These are phyloP conservation scores for Sussaba pulchella DNA, from an alignment of 2,888 invertebrate species.

Conservation along the genomic window DNA sequence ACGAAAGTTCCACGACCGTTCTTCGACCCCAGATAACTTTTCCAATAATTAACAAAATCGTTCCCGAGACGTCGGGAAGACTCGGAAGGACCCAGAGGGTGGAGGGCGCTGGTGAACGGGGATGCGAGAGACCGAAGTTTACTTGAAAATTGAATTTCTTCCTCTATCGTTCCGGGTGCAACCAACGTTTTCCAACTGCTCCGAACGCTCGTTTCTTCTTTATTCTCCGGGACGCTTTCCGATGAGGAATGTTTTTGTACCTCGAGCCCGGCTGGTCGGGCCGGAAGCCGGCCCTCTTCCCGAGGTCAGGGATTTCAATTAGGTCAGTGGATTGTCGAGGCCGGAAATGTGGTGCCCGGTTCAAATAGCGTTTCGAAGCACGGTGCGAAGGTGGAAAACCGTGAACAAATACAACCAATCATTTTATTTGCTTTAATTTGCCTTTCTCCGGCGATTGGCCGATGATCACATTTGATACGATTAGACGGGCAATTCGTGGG, in stretches of 20 bases:
- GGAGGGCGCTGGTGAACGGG: conserved; percentile 29
- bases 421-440: conserved; percentile 2
- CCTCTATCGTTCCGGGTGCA: conserved; percentile 36
- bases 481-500: conserved; percentile 22
- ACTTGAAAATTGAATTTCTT: conserved; percentile 70
- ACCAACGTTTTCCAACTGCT: conserved; percentile 52
- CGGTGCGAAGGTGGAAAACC: conserved; percentile 9
- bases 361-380: conserved; percentile 6
- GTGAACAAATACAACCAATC: conserved; percentile 39
- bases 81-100: conserved; percentile 32
- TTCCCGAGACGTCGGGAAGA: conserved; percentile 56
- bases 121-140: conserved; percentile 59
- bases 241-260: conserved; percentile 68
- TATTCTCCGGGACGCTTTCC: conserved; percentile 54
- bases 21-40: conserved; percentile 61
- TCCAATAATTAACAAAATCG: conserved; percentile 72
- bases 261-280: conserved; percentile 28
- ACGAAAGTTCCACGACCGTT: conserved; percentile 15
- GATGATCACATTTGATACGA: not conserved
- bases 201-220: conserved; percentile 38
- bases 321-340: conserved; percentile 66
- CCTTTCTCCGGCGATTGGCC: not conserved
- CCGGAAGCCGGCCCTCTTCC: conserved; percentile 13
- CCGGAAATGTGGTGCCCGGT: conserved; percentile 13
- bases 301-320: conserved; percentile 64